Base-by-base conservation (phyloP, 2,888 invertebrate species). In the Aleiodes testaceus region DNA sequence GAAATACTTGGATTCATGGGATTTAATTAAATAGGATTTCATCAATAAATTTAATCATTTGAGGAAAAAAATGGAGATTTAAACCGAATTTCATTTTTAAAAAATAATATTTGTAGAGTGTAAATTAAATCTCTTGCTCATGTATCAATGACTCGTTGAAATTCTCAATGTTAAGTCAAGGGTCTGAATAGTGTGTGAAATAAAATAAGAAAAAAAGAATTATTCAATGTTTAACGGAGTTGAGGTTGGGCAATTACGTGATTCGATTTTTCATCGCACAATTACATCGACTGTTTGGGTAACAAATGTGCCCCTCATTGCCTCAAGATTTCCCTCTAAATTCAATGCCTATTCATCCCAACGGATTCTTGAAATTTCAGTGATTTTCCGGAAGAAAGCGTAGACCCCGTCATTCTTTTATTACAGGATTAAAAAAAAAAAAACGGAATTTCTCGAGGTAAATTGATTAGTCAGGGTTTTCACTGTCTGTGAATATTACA, bases 381-480 rank as follows among this genome's bases (percentile, higher is more conserved):
- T 26, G 12, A 20, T 53, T 26, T 53, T 53, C 36, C 36, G 7
- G 36, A 11, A 36, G 2, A 36, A 36, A 36, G 2, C 36, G 7
- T 5, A 26, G 26, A 26, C 3, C 5, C 9, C 1, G 20, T 2
- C 16, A 22, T 18, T 52, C 18, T 20, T 20, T 52, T 7, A 5
- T 53, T 53, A 26, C 3, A 5, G 26, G 26, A 5, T 0, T 3
- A 26, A 4, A 22, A 6, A 7, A n/a, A 22, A 30, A 20, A 53
- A n/a, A 4, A 20, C 18, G 3, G 20, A 20, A 26, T 53, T 53
- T 20, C n/a, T 36, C 36, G n/a, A 12, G 14, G 5, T 12, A 14
- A 53, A 53, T 53, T 53, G 53, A 53, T 53, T 53, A 7, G 53
- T 53, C 53, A 26, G 53, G 52, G 53, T 53, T 53, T 26, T 53